Evolutionary conservation across 2,888 invertebrate genomes (phyloP).

Genomic region (Elegia similella): DNA sequence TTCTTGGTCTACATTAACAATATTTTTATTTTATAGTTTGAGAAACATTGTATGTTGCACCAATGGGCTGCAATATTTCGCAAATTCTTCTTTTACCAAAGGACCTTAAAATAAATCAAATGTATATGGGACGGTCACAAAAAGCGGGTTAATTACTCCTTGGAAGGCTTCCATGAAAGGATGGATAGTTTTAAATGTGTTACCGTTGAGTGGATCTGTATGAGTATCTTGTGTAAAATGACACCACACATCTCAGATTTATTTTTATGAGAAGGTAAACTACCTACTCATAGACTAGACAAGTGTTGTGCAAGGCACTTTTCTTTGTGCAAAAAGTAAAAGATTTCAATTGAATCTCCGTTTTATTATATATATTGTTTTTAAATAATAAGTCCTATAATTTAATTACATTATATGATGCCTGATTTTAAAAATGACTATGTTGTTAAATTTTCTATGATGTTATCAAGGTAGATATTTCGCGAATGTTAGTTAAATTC

Average conservation of each 20-base stretch:
- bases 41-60: constrained; percentile 44
- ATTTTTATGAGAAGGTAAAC: background rate
- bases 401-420: no score
- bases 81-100: constrained; percentile 77
- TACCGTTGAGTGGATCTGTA: constrained; percentile 30
- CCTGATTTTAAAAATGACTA: no score
- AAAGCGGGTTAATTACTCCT: constrained; percentile 78
- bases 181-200: constrained; percentile 54
- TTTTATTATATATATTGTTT: no score
- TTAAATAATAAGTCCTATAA: no score
- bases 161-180: constrained; percentile 66
- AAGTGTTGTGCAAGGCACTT: no score
- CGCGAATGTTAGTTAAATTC: no score
- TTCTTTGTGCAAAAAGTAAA: no score
- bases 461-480: no score
- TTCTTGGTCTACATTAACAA: no score
- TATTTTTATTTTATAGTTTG: constrained; percentile 41
- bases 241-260: background rate
- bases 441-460: no score
- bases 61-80: constrained; percentile 73
- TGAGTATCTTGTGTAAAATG: constrained; percentile 1
- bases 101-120: constrained; percentile 78
- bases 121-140: constrained; percentile 71
- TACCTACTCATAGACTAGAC: no score
- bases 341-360: no score